Conservation (phyloP, 2,888 invertebrate genomes). For the Megastigmus dorsalis region DNA sequence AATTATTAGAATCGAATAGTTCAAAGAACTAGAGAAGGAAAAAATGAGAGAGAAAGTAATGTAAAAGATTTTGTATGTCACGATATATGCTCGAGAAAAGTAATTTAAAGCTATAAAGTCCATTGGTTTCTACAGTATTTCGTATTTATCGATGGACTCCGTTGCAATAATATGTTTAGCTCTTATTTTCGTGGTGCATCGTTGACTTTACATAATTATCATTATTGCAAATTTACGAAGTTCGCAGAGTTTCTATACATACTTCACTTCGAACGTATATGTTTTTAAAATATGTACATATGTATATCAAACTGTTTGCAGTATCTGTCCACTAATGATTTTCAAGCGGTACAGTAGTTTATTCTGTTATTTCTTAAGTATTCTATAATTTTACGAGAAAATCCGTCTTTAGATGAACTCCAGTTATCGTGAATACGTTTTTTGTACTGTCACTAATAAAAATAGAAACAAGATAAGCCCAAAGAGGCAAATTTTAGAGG, state of each 20-base stretch:
- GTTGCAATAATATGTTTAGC: slow-evolving; percentile 1
- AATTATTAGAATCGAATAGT: slow-evolving; percentile 15
- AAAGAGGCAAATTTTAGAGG: slow-evolving; percentile 6
- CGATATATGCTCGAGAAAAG: not conserved
- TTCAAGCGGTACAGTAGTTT: slow-evolving; percentile 4
- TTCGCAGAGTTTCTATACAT: slow-evolving; percentile 12
- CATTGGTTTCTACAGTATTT: slow-evolving; percentile 26
- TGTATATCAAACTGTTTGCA: slow-evolving; percentile 37
- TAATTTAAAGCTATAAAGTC: not conserved
- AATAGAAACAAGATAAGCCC: not conserved
- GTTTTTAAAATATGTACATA: slow-evolving; percentile 42
- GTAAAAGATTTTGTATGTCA: slow-evolving; percentile 3
- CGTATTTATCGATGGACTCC: slow-evolving; percentile 12
- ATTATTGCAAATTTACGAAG: slow-evolving; percentile 1
- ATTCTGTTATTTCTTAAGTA: not conserved
- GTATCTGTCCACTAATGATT: slow-evolving; percentile 6
- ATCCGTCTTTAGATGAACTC: slow-evolving; percentile 9
- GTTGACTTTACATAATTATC: slow-evolving; percentile 12
- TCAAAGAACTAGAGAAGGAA: not conserved
- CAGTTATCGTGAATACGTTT: slow-evolving; percentile 4
- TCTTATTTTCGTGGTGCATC: slow-evolving; percentile 11
- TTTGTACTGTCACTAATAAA: slow-evolving; percentile 26
- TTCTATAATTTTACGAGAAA: not conserved
- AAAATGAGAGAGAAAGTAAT: slow-evolving; percentile 1
- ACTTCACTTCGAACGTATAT: not conserved